A percentile compares a stretch with the other conserved stretches of the same genome.
phyloP scores from a whole-genome alignment of 1,140 invertebrate species.

The Drosophila chauvacae region DNA sequence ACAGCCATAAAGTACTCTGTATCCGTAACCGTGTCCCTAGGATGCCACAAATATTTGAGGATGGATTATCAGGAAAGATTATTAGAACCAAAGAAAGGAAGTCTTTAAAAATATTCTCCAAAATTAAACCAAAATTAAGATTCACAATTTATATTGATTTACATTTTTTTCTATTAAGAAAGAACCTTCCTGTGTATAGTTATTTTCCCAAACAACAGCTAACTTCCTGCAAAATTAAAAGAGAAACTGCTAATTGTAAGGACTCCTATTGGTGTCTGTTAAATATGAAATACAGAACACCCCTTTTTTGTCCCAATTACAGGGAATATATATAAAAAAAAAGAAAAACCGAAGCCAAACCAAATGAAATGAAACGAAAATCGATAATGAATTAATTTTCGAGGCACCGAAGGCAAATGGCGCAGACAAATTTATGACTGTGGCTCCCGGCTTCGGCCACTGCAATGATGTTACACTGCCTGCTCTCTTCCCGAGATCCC shows the following conservation, averaged over 20 bases:
- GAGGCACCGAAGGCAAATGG: slow-evolving; percentile 60
- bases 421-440: slow-evolving; percentile 73
- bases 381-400: slow-evolving; percentile 77
- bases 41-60: no score
- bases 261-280: background rate
- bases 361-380: slow-evolving; percentile 66
- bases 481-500: background rate
- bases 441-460: slow-evolving; percentile 25
- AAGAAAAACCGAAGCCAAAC: slow-evolving; percentile 13
- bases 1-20: slow-evolving; percentile 12
- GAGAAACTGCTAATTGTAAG: background rate
- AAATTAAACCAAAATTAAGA: background rate
- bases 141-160: background rate
- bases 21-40: background rate
- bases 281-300: background rate
- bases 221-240: background rate
- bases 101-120: background rate
- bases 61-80: background rate
- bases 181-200: no score
- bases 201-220: background rate
- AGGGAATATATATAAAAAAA: background rate
- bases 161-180: no score
- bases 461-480: slow-evolving; percentile 22
- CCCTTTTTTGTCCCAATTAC: slow-evolving; percentile 3
- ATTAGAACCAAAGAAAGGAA: background rate